phyloP scores from a whole-genome alignment of 35 echinoderm and acorn worm species.

The Lytechinus variegatus region DNA sequence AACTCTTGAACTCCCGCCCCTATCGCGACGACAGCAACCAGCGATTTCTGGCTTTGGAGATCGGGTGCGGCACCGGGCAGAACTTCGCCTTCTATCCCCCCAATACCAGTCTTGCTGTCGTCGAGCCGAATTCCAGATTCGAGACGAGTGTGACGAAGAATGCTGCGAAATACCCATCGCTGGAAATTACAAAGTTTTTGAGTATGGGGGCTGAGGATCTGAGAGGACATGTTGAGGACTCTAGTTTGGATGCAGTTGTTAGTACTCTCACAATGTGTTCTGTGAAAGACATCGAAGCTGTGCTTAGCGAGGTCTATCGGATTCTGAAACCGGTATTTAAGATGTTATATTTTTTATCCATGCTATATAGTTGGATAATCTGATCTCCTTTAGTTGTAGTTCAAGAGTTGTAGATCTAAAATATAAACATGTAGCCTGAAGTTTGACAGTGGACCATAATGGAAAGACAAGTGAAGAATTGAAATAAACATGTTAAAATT shows the following conservation, averaged over 20 bases:
- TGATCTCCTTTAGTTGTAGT: no score
- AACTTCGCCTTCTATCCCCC: not conserved
- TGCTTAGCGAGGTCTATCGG: slow-evolving; percentile 29
- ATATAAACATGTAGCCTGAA: no score
- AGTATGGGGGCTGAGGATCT: slow-evolving; percentile 48
- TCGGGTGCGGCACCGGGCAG: not conserved
- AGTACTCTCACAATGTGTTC: slow-evolving; percentile 36
- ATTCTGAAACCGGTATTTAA: slow-evolving; percentile 40
- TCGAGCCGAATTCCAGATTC: slow-evolving; percentile 14
- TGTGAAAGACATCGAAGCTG: not conserved
- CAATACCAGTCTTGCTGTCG: not conserved
- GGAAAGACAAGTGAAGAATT: no score
- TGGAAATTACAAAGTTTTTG: slow-evolving; percentile 25
- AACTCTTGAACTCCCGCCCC: not conserved
- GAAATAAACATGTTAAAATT: no score
- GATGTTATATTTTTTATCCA: no score
- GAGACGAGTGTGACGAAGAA: not conserved
- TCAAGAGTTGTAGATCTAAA: no score
- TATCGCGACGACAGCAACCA: slow-evolving; percentile 1
- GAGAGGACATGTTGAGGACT: slow-evolving; percentile 4
- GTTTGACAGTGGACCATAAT: no score
- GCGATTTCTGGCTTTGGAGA: not conserved
- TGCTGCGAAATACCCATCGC: not conserved
- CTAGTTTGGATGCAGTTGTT: slow-evolving; percentile 42
- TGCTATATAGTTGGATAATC: no score